Conservation (phyloP, 2,888 invertebrate genomes). For the Stenodema calcarata region DNA sequence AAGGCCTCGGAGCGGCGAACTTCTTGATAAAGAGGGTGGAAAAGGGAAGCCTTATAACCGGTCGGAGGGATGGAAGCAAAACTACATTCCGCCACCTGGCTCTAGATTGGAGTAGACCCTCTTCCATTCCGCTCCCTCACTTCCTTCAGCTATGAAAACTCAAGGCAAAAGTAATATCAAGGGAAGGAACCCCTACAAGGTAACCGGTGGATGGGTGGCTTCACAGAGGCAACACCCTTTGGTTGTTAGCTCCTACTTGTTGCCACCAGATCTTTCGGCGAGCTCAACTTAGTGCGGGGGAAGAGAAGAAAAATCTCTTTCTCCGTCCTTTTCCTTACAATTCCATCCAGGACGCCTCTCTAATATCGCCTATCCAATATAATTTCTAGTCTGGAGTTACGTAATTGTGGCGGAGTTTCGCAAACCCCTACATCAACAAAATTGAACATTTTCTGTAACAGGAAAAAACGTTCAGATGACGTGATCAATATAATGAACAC, state of each 20-base stretch:
- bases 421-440: too few species aligned
- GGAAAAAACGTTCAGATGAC: too few species aligned
- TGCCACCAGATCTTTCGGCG: conserved; percentile 26
- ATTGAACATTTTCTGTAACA: too few species aligned
- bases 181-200: conserved; percentile 13
- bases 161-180: conserved; percentile 31
- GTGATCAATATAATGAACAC: too few species aligned
- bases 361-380: conserved; percentile 3
- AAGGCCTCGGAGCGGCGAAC: neutral
- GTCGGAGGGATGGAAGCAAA: neutral
- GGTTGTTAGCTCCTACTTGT: conserved; percentile 34
- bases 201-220: conserved; percentile 16
- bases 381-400: conserved; percentile 6
- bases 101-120: conserved; percentile 33
- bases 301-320: neutral
- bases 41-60: conserved; percentile 11
- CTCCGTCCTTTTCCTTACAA: neutral
- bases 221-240: conserved; percentile 33
- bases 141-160: conserved; percentile 26
- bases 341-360: neutral
- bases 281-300: neutral
- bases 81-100: conserved; percentile 26
- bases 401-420: neutral
- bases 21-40: conserved; percentile 26
- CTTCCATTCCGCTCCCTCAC: neutral